Evolutionary conservation across 1,140 invertebrate genomes (phyloP).

Genomic region (Hermetia illucens): DNA sequence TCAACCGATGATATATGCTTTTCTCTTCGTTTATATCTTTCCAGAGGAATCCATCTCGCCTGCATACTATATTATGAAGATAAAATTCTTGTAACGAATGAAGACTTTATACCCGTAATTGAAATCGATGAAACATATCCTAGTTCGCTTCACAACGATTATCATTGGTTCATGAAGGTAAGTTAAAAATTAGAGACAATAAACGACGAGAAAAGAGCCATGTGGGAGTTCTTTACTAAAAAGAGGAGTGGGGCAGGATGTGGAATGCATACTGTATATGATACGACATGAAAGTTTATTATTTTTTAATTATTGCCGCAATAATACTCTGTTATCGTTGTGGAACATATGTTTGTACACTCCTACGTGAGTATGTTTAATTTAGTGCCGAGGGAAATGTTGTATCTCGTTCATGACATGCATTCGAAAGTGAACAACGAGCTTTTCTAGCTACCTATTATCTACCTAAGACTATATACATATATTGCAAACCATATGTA

Average conservation of each 20-base stretch:
- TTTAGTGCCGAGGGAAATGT: too few species aligned
- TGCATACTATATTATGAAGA: constrained; percentile 89
- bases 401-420: too few species aligned
- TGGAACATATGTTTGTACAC: neutral
- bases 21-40: constrained; percentile 13
- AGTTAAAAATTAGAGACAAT: constrained; percentile 5
- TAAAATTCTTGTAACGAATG: constrained; percentile 86
- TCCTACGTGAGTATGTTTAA: neutral
- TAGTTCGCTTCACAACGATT: constrained; percentile 78
- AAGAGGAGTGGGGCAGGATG: neutral
- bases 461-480: too few species aligned
- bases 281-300: too few species aligned
- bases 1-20: neutral
- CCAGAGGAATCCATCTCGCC: constrained; percentile 80
- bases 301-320: neutral
- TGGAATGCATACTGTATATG: too few species aligned
- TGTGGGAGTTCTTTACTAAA: neutral
- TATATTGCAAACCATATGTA: too few species aligned
- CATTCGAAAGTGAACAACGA: too few species aligned
- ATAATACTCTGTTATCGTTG: too few species aligned
- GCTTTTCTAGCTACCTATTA: too few species aligned
- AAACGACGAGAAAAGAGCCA: neutral
- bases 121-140: constrained; percentile 94
- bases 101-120: constrained; percentile 90
- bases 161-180: constrained; percentile 97